These are phyloP conservation scores for Mesodorylaimus sp. DNA, from an alignment of 2,888 invertebrate genomes.

Conservation along the genomic window DNA sequence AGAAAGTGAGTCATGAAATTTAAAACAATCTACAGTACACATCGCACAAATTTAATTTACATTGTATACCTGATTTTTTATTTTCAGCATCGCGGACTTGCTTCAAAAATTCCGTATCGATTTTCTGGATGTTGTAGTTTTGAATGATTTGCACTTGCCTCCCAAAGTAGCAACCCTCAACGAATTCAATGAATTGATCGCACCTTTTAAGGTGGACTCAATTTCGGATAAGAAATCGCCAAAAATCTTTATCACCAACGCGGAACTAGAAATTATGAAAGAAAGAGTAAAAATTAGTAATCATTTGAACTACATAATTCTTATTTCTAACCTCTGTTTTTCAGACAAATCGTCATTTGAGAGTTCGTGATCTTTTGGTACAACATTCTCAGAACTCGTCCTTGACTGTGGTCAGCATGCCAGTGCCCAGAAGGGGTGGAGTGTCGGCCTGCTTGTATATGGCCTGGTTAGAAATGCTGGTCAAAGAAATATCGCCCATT, in stretches of 20 bases:
- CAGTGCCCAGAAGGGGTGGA: slow-evolving; percentile 75
- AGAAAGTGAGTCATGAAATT: too few species aligned
- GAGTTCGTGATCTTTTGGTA: slow-evolving; percentile 62
- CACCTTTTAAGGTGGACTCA: background rate
- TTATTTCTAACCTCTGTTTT: slow-evolving; percentile 15
- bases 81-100: slow-evolving; percentile 59
- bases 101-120: slow-evolving; percentile 90
- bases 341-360: slow-evolving; percentile 62
- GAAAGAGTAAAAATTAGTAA: background rate
- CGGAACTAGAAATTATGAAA: background rate
- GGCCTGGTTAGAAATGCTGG: slow-evolving; percentile 83
- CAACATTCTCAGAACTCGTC: slow-evolving; percentile 61
- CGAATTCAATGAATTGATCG: background rate
- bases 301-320: too few species aligned
- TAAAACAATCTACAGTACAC: too few species aligned
- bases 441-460: slow-evolving; percentile 79
- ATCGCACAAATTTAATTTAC: too few species aligned
- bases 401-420: slow-evolving; percentile 78
- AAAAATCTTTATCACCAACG: background rate
- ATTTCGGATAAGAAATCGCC: too few species aligned
- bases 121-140: slow-evolving; percentile 74
- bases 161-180: background rate
- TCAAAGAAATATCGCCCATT: slow-evolving; percentile 68
- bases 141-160: slow-evolving; percentile 45
- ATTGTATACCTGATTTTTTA: too few species aligned